Conservation (phyloP, 2,113 vertebrate genomes). For the Pao palembangensis region DNA sequence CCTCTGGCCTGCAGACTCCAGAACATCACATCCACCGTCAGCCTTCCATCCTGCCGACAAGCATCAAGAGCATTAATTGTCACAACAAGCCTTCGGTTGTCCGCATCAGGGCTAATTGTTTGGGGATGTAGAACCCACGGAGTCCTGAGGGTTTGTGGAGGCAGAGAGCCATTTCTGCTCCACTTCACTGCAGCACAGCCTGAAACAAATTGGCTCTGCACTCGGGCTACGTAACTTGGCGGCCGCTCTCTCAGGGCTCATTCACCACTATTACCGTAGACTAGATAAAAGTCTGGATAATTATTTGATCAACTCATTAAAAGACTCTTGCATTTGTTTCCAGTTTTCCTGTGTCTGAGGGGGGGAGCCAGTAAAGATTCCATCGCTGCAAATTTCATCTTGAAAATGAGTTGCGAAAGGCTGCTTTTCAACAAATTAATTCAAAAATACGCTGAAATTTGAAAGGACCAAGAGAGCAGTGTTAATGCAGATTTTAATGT, state of each 20-base stretch:
- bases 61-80: constrained; percentile 33
- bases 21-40: constrained; percentile 1
- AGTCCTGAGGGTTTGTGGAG: constrained; percentile 37
- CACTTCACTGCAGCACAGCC: constrained; percentile 44
- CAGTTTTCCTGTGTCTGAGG: neutral
- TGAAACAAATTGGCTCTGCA: constrained; percentile 28
- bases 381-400: constrained; percentile 26
- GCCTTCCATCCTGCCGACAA: constrained; percentile 22
- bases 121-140: constrained; percentile 26
- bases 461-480: constrained; percentile 7
- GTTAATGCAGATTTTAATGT: constrained; percentile 37
- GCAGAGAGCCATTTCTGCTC: constrained; percentile 58
- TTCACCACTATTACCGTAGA: constrained; percentile 10
- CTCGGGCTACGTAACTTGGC: constrained; percentile 36
- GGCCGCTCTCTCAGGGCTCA: constrained; percentile 22
- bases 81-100: constrained; percentile 39
- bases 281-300: constrained; percentile 17
- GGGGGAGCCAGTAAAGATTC: constrained; percentile 1
- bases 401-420: neutral
- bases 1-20: constrained; percentile 4
- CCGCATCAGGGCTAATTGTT: constrained; percentile 44
- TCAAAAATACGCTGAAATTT: constrained; percentile 1
- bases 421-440: neutral
- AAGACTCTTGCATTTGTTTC: constrained; percentile 10
- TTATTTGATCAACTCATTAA: constrained; percentile 16